Evolutionary conservation across 2,888 invertebrate genomes (phyloP).

Genomic region (Cephus pygmeus): DNA sequence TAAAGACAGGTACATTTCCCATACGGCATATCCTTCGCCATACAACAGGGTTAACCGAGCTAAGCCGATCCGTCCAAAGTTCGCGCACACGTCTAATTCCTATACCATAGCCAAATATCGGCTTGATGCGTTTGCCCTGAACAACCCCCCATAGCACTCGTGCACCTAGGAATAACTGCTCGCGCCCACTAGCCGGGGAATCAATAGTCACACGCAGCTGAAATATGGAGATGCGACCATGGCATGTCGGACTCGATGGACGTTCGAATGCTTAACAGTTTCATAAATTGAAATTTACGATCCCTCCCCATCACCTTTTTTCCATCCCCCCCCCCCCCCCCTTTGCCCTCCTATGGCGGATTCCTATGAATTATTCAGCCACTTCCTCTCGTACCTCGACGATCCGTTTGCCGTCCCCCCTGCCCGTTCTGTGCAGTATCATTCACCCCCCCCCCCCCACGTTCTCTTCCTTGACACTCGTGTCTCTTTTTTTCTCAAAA

Average conservation of each 20-base stretch:
- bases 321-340: conserved; percentile 20
- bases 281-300: conserved; percentile 60
- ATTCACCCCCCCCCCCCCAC: background rate
- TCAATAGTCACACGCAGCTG: conserved; percentile 1
- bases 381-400: background rate
- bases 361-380: conserved; percentile 7
- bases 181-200: background rate
- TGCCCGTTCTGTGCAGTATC: background rate
- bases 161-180: background rate
- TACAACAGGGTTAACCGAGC: background rate
- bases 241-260: conserved; percentile 19
- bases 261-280: conserved; percentile 50
- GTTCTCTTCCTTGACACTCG: background rate
- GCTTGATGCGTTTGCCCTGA: background rate
- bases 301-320: conserved; percentile 20
- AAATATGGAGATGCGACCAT: conserved; percentile 16
- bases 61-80: background rate
- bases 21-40: too few relatives aligned
- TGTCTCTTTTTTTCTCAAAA: conserved; percentile 28
- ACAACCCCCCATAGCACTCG: background rate
- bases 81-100: background rate
- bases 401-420: background rate
- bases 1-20: conserved; percentile 37
- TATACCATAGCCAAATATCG: background rate
- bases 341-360: conserved; percentile 21